A percentile compares a stretch with the other conserved stretches of the same genome.
Evolutionary conservation across 2,113 vertebrate species (phyloP).

Genomic region (Callospermophilus lateralis): DNA sequence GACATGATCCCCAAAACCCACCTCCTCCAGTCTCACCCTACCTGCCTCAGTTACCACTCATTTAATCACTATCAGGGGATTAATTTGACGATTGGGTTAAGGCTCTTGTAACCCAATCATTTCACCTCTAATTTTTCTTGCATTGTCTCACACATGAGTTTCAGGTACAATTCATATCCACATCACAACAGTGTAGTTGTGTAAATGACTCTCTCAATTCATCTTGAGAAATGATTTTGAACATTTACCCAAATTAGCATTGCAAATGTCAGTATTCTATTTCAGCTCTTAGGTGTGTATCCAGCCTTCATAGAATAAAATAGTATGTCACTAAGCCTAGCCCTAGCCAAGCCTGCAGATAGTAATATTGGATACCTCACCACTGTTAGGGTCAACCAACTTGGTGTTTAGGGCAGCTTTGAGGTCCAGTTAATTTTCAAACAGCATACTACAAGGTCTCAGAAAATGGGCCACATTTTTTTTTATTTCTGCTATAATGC

Average conservation of each 20-base stretch:
- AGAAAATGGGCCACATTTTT: background rate
- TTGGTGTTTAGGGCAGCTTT: background rate
- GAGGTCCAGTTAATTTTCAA: background rate
- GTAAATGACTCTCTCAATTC: background rate
- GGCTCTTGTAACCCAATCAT: no score
- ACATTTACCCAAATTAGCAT: background rate
- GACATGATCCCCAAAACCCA: no score
- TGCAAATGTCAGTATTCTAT: background rate
- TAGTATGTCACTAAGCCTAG: background rate
- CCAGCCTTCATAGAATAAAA: background rate
- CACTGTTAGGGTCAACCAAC: background rate
- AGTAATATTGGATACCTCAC: background rate
- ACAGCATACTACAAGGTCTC: background rate
- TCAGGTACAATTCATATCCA: no score
- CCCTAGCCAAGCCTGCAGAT: rapidly evolving
- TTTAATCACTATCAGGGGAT: no score
- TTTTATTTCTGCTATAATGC: background rate
- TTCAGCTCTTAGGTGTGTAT: background rate
- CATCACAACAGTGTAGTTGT: no score
- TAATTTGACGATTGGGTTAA: no score
- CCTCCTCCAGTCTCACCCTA: no score
- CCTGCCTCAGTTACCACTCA: no score
- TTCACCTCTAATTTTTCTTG: no score
- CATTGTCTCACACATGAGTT: no score
- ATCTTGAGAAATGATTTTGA: background rate